A percentile compares a stretch with the other conserved stretches of the same genome.
These are phyloP conservation scores for Athalia cordata DNA, from an alignment of 2,888 invertebrate genomes.

Conservation along the genomic window DNA sequence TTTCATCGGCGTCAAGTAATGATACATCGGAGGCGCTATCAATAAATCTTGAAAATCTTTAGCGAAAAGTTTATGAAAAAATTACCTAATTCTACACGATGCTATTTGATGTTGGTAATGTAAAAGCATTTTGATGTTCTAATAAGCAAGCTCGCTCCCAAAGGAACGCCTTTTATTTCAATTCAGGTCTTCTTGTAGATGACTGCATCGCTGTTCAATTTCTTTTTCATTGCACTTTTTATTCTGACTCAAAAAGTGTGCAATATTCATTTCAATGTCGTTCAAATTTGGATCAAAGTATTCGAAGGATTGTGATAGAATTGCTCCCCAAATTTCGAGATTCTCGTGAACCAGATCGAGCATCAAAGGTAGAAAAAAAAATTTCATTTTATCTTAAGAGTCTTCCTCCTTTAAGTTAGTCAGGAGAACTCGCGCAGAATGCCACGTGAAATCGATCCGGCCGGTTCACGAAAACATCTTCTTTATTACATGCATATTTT, in stretches of 20 bases:
- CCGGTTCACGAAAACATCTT: background rate
- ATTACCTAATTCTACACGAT: background rate
- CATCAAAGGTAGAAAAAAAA: background rate
- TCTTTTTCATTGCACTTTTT: conserved; percentile 2
- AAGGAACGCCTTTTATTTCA: conserved; percentile 9
- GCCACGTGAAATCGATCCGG: background rate
- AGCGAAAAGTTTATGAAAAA: background rate
- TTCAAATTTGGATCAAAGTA: conserved; percentile 17
- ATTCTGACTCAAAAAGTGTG: conserved; percentile 26
- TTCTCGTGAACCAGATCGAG: conserved; percentile 1
- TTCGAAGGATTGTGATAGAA: background rate
- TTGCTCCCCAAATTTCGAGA: background rate
- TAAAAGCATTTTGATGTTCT: conserved; percentile 30
- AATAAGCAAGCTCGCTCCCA: conserved; percentile 4
- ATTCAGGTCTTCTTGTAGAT: conserved; percentile 12
- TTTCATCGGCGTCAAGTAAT: background rate
- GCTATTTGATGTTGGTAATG: background rate
- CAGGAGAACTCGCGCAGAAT: background rate
- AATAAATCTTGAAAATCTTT: conserved; percentile 5
- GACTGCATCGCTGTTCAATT: conserved; percentile 16
- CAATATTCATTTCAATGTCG: conserved; percentile 16
- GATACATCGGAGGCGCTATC: background rate
- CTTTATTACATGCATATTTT: too few species aligned
- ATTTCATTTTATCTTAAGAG: background rate
- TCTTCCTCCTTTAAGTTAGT: background rate